Base-by-base conservation (phyloP, 2,797 vertebrate genomes). In the Sebastes taczanowskii region DNA sequence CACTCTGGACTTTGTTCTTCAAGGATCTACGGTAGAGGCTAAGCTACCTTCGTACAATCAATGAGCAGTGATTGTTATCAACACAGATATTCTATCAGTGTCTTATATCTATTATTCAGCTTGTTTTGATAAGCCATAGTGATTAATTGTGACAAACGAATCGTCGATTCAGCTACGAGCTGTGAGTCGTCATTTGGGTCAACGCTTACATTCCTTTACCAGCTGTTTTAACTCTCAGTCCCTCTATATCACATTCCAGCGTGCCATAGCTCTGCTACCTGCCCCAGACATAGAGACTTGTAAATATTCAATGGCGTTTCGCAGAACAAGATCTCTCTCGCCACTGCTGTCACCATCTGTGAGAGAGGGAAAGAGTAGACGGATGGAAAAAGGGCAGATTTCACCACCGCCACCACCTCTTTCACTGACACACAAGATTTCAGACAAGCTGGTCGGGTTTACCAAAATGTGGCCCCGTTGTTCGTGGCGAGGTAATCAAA, bases 241-340 rank as follows among this genome's bases (percentile, higher is more conserved):
- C 30, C 42, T 80, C 55, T 75, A 68, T 88, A 93, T 94, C 86
- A 49, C 85, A 85, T 93, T 91, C 75, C 89, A 74, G 66, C 11
- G 35, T 75, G 60, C 78, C 63, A 90, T 82, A 89, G 91, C 83
- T 90, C 83, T 80, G 70, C 89, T 90, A 52, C 69, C 74, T 69
- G 81, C 38, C 82, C 81, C 85, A 86, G 89, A 93, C 92, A 91
- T 60, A 65, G 85, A 88, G 74, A 90, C 92, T 83, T 91, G 92
- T 95, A 94, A 96, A 96, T 95, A 95, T 95, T 96, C 90, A 91
- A 95, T 95, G 93, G 81, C 10, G 85, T 91, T 94, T 92, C 91
- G 88, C 88, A 93, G 94, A 95, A 95, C 93, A 94, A 93, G 93
- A 95, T 94, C 94, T 94, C 92, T 94, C 91, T 94, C 88, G 79